Conservation (phyloP, 1,140 invertebrate species). For the Theocolax elegans region DNA sequence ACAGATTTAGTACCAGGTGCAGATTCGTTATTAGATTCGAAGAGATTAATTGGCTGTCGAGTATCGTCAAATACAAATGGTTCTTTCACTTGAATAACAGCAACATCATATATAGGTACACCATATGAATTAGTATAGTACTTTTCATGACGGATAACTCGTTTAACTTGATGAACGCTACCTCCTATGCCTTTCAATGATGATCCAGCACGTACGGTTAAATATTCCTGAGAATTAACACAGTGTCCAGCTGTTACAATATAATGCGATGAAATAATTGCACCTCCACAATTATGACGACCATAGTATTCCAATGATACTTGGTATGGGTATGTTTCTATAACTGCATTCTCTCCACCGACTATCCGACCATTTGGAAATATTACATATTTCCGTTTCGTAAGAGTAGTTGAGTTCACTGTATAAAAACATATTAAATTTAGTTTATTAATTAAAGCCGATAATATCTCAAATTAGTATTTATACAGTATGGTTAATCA, state of each 20-base stretch:
- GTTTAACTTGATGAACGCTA: slow-evolving; percentile 52
- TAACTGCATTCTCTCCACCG: slow-evolving; percentile 37
- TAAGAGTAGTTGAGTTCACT: too few relatives aligned
- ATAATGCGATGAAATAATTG: slow-evolving; percentile 29
- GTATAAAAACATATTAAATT: too few relatives aligned
- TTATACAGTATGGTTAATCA: too few relatives aligned
- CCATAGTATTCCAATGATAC: slow-evolving; percentile 3
- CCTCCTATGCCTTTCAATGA: slow-evolving; percentile 56
- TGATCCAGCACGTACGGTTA: slow-evolving; percentile 62
- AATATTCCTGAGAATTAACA: slow-evolving; percentile 61
- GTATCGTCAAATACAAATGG: slow-evolving; percentile 48
- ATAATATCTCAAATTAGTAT: too few relatives aligned
- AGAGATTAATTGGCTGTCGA: slow-evolving; percentile 42
- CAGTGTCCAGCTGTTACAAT: slow-evolving; percentile 73
- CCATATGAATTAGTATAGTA: slow-evolving; percentile 53
- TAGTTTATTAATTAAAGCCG: too few relatives aligned
- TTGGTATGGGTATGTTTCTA: slow-evolving; percentile 18
- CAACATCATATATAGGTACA: slow-evolving; percentile 71
- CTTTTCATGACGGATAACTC: slow-evolving; percentile 63
- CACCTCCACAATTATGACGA: not conserved
- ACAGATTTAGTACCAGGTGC: slow-evolving; percentile 46
- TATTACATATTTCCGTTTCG: too few relatives aligned
- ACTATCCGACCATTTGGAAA: slow-evolving; percentile 43
- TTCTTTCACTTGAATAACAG: slow-evolving; percentile 63
- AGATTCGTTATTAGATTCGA: slow-evolving; percentile 41